Evolutionary conservation across 2,888 invertebrate species (phyloP).

Genomic region (Bombylius discolor): DNA sequence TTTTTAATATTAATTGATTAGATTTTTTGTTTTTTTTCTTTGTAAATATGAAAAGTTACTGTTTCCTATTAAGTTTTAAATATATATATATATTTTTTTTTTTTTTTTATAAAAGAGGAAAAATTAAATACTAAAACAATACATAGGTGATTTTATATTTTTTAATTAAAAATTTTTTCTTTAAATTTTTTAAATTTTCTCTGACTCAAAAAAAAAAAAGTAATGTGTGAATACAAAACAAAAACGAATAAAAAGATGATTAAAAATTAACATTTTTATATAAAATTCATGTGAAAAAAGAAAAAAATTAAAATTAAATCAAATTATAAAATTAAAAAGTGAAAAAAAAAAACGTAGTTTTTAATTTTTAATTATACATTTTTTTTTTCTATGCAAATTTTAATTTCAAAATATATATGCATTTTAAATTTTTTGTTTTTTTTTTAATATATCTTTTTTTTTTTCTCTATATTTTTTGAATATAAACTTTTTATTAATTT

Average conservation of each 20-base stretch:
- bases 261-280: no score
- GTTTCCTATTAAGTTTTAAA: no score
- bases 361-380: neutral
- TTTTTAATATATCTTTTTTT: neutral
- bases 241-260: no score
- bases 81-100: no score
- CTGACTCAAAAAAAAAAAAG: no score
- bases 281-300: no score
- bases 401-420: constrained; percentile 14
- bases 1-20: no score
- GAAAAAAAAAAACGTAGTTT: neutral
- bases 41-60: no score
- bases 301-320: no score
- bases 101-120: neutral
- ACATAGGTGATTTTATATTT: neutral
- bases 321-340: neutral
- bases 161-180: neutral
- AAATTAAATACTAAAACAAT: constrained; percentile 7
- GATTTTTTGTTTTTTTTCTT: no score
- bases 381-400: constrained; percentile 9
- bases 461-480: neutral
- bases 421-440: constrained; percentile 10
- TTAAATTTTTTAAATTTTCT: no score
- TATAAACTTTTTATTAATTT: neutral
- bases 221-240: no score